Conservation (phyloP, 2,113 vertebrate genomes). For the Alosa alosa region DNA sequence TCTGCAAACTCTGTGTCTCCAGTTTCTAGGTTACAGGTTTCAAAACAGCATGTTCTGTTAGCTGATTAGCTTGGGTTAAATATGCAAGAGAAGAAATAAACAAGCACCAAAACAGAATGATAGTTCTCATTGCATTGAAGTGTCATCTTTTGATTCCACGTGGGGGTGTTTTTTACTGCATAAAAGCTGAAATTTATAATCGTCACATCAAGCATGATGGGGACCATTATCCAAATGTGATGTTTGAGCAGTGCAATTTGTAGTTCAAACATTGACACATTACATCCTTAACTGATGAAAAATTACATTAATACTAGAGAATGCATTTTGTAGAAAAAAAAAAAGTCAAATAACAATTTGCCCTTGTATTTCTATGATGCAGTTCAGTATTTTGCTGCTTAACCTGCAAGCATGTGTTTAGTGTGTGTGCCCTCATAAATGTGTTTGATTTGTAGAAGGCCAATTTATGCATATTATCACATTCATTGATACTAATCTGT, state of each 20-base stretch:
- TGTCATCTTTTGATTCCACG: not conserved
- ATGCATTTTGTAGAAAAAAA: not conserved
- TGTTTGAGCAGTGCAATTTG: not conserved
- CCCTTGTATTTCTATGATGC: not conserved
- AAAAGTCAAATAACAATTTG: not conserved
- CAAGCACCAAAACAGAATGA: not conserved
- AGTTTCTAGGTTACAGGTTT: not conserved
- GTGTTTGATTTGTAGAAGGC: not conserved
- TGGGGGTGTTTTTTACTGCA: not conserved
- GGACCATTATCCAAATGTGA: not conserved
- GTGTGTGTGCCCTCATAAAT: not conserved
- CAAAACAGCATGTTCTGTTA: not conserved
- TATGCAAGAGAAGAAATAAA: not conserved
- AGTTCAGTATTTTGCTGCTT: not conserved
- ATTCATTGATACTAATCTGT: not conserved
- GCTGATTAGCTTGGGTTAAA: not conserved
- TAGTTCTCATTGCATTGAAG: not conserved
- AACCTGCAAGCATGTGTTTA: not conserved
- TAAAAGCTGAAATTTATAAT: slow-evolving; percentile 8
- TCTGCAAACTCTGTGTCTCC: not conserved
- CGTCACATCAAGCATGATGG: not conserved
- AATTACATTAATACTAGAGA: not conserved
- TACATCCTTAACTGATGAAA: not conserved
- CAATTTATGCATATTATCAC: not conserved
- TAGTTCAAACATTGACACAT: not conserved